phyloP scores from a whole-genome alignment of 2,888 invertebrate species.

The Diarsia brunnea region DNA sequence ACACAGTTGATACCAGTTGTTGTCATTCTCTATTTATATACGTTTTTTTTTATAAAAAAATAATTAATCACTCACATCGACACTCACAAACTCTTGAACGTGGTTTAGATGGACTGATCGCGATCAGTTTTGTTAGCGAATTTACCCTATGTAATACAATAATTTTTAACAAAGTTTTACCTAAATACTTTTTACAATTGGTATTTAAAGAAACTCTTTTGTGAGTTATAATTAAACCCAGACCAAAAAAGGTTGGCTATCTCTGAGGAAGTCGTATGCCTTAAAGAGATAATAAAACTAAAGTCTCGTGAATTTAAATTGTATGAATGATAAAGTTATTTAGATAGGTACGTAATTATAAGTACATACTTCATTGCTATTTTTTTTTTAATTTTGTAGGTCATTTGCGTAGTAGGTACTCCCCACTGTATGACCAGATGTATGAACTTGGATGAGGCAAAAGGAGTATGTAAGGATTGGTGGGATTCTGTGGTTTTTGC shows the following conservation, averaged over 20 bases:
- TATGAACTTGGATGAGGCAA: background rate
- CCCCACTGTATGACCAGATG: background rate
- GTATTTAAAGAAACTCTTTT: background rate
- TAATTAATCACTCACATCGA: background rate
- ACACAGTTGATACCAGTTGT: background rate
- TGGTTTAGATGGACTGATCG: background rate
- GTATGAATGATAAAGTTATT: constrained; percentile 5
- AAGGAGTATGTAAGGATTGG: background rate
- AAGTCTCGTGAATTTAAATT: background rate
- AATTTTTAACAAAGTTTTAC: background rate
- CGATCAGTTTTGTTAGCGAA: background rate
- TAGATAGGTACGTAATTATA: background rate
- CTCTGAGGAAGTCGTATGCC: constrained; percentile 13
- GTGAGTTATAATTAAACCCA: constrained; percentile 3
- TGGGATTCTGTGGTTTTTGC: no score
- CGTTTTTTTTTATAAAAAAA: background rate
- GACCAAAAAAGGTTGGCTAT: constrained; percentile 11
- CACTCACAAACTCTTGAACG: background rate
- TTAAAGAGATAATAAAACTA: constrained; percentile 1
- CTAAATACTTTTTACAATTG: background rate
- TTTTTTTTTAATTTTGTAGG: background rate
- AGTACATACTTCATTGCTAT: background rate
- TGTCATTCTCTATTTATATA: background rate
- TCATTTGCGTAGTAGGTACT: no score
- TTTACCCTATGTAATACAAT: background rate